Evolutionary conservation across 1,140 invertebrate genomes (phyloP).

Genomic region (Chironomus striatipennis): DNA sequence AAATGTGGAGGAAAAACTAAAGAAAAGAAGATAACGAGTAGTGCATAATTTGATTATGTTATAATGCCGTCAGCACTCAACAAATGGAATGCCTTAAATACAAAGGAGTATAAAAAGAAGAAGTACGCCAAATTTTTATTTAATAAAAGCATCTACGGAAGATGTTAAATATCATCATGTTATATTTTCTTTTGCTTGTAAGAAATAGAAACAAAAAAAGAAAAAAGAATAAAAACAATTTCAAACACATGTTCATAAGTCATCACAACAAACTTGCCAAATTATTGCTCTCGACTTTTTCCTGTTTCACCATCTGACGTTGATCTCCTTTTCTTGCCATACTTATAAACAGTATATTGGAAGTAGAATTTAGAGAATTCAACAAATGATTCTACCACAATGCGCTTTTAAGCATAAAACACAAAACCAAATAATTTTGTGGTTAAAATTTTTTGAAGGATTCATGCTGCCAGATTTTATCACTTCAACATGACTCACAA

Average conservation of each 20-base stretch:
- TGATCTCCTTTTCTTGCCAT: background rate
- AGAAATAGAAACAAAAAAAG: background rate
- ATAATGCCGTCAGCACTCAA: slow-evolving; percentile 6
- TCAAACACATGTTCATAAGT: slow-evolving; percentile 18
- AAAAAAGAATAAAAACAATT: slow-evolving; percentile 16
- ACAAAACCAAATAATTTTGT: background rate
- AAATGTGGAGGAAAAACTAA: background rate
- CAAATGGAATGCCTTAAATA: slow-evolving; percentile 2
- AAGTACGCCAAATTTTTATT: no score
- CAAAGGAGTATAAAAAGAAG: background rate
- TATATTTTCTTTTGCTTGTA: background rate
- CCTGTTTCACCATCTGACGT: slow-evolving; percentile 18
- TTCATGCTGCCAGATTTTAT: no score
- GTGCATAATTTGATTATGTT: slow-evolving; percentile 21
- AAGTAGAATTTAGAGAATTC: slow-evolving; percentile 16
- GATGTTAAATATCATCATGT: no score
- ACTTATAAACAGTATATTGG: background rate
- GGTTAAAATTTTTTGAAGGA: background rate
- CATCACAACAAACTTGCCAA: slow-evolving; percentile 18
- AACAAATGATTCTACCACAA: slow-evolving; percentile 16
- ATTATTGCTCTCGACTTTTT: background rate
- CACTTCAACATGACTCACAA: no score
- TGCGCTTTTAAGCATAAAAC: background rate
- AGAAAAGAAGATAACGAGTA: background rate
- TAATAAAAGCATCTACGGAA: no score